Evolutionary conservation across 2,113 vertebrate species (phyloP), one percentile per base, ranked within the genome.

Genomic region (Phylloscopus trochiloides): DNA sequence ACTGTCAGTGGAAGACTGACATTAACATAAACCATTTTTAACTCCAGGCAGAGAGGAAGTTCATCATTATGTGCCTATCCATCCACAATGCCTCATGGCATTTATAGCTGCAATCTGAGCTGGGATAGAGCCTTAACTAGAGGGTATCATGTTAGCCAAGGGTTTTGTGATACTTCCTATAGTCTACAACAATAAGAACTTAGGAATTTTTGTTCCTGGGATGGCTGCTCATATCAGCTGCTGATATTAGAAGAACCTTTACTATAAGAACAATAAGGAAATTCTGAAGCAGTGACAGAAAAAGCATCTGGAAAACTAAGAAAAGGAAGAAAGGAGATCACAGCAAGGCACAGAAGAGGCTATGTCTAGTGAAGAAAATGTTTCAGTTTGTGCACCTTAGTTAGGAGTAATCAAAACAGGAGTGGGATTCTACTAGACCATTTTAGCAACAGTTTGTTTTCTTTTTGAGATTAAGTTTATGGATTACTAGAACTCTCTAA

Each of bases 391-490:
- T 71, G 28, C 15, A 71, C 28, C 40, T 78, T 32, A 74, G 13
- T n/a, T 9, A 38, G 17, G 58, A 61, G 17, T 40, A 48, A 74
- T 76, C 70, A 62, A 90, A 91, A 65, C 5, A 67, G 7, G 11
- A 66, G 2, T 32, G 42, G 38, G 12, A 83, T 73, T 85, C 51
- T 25, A 67, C 22, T 14, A 14, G 22, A 77, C 29, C 55, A 40
- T 61, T 94, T 96, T 52, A 73, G 25, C 32, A 95, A 74, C 31
- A 50, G 34, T 40, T 68, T 0, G 0, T 83, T 91, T 94, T 65
- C 34, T 73, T 85, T 80, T 83, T 74, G 71, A 73, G 71, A 83
- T 83, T 80, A 90, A 80, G 45, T 90, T 92, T 95, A 87, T 65
- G 15, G 78, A 86, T 90, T 92, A 80, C 78, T 63, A 73, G 67